Conservation (phyloP, 2,797 vertebrate genomes). For the Alectoris magna region DNA sequence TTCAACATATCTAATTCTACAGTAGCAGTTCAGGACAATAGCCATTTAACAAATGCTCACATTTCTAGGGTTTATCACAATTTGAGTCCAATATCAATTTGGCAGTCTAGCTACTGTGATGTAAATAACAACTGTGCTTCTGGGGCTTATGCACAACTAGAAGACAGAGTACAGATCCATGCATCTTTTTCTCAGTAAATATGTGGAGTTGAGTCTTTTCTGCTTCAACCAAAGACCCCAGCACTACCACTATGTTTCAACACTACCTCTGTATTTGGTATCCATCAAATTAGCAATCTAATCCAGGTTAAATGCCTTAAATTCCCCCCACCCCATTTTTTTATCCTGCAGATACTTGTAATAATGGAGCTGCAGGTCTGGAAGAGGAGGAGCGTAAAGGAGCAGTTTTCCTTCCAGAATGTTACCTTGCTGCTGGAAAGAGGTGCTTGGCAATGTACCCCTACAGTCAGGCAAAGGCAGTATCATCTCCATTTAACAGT, state of each 20-base stretch:
- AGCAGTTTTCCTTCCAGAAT: background rate
- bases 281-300: background rate
- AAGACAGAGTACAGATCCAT: background rate
- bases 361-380: background rate
- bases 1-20: conserved; percentile 7
- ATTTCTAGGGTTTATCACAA: conserved; percentile 22
- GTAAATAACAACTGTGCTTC: conserved; percentile 24
- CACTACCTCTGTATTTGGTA: background rate
- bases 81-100: conserved; percentile 6
- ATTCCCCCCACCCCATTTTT: accelerated
- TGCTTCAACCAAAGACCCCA: background rate
- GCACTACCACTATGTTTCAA: background rate
- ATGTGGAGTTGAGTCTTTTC: background rate
- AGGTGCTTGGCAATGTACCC: background rate
- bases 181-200: background rate
- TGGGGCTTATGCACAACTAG: background rate
- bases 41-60: conserved; percentile 41
- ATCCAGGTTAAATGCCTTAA: background rate
- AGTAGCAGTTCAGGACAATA: conserved; percentile 16
- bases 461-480: background rate
- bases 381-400: background rate
- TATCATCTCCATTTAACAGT: background rate
- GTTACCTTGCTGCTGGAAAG: background rate
- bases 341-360: background rate
- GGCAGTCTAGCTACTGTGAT: background rate